Evolutionary conservation across 2,113 vertebrate genomes (phyloP).

Genomic region (Cinclus mexicanus): DNA sequence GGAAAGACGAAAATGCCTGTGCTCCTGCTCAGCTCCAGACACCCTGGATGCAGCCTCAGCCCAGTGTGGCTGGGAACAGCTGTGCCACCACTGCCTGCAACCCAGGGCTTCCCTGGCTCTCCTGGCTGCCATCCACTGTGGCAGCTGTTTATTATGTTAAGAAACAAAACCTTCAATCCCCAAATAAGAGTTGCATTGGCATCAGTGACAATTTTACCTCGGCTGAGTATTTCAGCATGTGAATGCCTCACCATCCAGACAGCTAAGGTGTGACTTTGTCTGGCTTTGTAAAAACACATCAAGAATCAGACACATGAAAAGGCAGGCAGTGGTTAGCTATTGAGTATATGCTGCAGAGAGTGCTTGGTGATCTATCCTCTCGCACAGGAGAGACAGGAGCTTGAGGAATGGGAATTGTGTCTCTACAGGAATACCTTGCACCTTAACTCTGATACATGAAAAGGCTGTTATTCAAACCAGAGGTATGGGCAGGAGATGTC

Average conservation of each 20-base stretch:
- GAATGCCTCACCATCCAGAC: neutral
- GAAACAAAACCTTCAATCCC: neutral
- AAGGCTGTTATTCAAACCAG: neutral
- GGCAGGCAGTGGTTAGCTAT: neutral
- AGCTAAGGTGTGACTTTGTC: neutral
- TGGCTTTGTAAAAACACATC: neutral
- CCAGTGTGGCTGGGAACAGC: neutral
- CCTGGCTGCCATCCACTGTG: fast-evolving
- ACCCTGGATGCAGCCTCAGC: neutral
- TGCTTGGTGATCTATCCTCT: neutral
- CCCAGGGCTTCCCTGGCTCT: neutral
- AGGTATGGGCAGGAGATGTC: neutral
- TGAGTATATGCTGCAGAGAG: neutral
- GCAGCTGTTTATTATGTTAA: neutral
- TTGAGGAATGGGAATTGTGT: neutral
- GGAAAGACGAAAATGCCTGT: neutral
- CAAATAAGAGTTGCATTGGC: neutral
- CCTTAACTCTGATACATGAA: neutral
- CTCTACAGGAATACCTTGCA: neutral
- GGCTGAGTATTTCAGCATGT: neutral
- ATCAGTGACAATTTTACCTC: neutral
- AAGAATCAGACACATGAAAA: neutral
- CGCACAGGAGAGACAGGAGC: neutral
- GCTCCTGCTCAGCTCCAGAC: neutral
- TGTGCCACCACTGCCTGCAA: neutral